Percentiles rank a stretch among this genome's conserved stretches.
Conservation (phyloP, 2,113 vertebrate genomes). For the Vulpes ferrilata region DNA sequence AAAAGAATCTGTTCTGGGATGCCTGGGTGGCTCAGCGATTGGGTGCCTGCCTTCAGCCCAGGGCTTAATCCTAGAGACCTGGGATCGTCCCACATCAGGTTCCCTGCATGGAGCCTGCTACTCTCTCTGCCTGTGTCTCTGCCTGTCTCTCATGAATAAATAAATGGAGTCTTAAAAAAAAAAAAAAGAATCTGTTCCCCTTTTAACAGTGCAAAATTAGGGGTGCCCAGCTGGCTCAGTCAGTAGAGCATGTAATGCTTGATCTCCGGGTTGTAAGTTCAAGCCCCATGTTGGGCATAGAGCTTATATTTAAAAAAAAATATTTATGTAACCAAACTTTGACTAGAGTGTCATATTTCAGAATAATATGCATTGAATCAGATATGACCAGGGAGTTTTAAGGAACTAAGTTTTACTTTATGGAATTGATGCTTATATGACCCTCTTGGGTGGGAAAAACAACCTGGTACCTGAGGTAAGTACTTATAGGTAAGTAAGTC, state of each 20-base stretch:
- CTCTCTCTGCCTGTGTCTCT: no score
- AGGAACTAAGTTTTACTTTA: not conserved
- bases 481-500: not conserved
- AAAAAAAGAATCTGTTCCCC: no score
- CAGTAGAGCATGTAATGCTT: not conserved
- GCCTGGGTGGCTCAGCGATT: no score
- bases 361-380: not conserved
- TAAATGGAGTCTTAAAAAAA: no score
- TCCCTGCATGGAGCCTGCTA: no score
- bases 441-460: not conserved
- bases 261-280: not conserved
- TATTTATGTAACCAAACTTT: not conserved
- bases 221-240: not conserved
- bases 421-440: not conserved
- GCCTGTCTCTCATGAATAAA: no score
- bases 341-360: not conserved
- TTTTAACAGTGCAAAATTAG: no score
- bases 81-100: no score
- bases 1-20: no score
- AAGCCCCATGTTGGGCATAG: not conserved
- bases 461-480: not conserved
- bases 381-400: not conserved
- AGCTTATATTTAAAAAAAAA: not conserved
- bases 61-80: no score
- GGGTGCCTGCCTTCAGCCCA: no score